Evolutionary conservation across 2,113 vertebrate species (phyloP), one percentile per base, ranked within the genome.

Genomic region (Amblyornis subalaris): DNA sequence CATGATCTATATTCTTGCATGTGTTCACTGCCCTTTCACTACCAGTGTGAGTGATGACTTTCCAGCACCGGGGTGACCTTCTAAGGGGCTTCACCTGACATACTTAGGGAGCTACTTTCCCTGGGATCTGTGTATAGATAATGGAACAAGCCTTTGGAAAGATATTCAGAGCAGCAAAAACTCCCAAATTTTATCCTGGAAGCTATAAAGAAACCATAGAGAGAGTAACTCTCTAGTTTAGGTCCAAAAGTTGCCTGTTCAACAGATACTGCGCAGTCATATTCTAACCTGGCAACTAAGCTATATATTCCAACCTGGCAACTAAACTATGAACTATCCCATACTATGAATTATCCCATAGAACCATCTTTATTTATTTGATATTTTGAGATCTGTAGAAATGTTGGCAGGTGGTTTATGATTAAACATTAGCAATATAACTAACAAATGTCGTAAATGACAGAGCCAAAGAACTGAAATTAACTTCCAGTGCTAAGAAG

Each of bases 1-100:
- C 28, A 18, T 38, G 29, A 58, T n/a, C 33, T 62, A 1, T 28
- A 10, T 61, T 44, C 47, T 78, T 0, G 0, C 8, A 14, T 1
- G 1, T 50, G 25, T 71, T 48, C 28, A 35, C 8, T 48, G 3
- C 2, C 14, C 10, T 28, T 36, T 61, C 25, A 22, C 10, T 62
- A n/a, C 33, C 15, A 17, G 31, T 26, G 38, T 47, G 22, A 73
- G 6, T 26, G 17, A 66, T 57, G 9, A 25, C 2, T 66, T 92
- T 71, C 31, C 25, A 57, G 24, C 6, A 58, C 8, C 4, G 45
- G 9, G 10, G 75, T 45, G 29, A 36, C 31, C 8, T 71, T 31
- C 36, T 78, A 25, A 53, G 12, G 7, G 29, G 14, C n/a, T n/a
- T 3, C 8, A 26, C 2, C 5, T 69, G 44, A 55, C 31, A 24